These are phyloP conservation scores for Sphaerodactylus townsendi DNA, from an alignment of 2,113 vertebrate genomes.

Conservation along the genomic window DNA sequence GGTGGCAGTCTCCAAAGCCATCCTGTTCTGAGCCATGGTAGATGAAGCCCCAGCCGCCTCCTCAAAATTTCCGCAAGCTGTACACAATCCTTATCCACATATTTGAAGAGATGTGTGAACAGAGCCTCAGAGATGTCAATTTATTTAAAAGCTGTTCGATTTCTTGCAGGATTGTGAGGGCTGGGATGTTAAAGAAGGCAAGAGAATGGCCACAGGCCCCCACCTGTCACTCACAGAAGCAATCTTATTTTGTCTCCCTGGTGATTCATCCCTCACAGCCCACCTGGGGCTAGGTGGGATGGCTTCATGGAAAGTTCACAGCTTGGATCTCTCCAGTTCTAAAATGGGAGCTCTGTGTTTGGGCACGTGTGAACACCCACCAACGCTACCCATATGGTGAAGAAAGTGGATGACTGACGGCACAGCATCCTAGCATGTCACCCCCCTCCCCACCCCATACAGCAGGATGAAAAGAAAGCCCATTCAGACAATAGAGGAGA, in stretches of 20 bases:
- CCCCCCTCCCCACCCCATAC: not conserved
- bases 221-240: not conserved
- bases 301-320: not conserved
- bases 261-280: conserved; percentile 2
- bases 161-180: no score
- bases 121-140: no score
- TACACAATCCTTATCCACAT: no score
- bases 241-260: not conserved
- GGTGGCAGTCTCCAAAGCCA: no score
- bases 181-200: not conserved
- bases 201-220: not conserved
- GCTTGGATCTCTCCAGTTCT: not conserved
- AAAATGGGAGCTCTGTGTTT: not conserved
- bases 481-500: not conserved
- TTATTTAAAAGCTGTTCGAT: no score
- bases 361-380: conserved; percentile 22
- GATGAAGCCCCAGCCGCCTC: no score
- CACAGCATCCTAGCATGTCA: not conserved
- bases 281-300: not conserved
- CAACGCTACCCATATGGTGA: conserved; percentile 4
- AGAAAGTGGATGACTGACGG: not conserved
- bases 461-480: not conserved
- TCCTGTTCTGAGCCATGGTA: no score
- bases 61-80: no score
- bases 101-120: no score